Conservation (phyloP, 1,140 invertebrate species). For the Lamellibrachia luymesi region DNA sequence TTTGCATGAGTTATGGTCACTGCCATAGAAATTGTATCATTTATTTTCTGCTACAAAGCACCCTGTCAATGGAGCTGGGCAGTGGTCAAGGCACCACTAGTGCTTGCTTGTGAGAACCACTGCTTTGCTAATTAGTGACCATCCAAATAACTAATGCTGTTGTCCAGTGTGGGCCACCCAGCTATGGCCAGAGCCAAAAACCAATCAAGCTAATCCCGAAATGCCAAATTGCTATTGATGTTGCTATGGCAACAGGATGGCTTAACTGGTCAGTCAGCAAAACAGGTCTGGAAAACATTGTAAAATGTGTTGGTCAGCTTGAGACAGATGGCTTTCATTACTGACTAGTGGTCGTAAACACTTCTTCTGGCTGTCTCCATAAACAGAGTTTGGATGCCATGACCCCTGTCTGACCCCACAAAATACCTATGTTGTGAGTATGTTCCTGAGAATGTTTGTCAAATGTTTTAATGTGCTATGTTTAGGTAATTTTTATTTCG, state of each 20-base stretch:
- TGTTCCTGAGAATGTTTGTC: neutral
- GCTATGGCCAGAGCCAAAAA: neutral
- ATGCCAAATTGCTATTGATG: neutral
- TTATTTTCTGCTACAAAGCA: neutral
- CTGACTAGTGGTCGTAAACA: neutral
- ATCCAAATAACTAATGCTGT: neutral
- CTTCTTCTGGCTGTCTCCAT: neutral
- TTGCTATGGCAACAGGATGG: neutral
- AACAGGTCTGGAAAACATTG: conserved; percentile 4
- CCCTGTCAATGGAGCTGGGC: neutral
- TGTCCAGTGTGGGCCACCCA: neutral
- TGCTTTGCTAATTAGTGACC: neutral
- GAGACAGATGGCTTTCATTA: neutral
- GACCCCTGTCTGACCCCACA: neutral
- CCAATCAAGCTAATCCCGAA: neutral
- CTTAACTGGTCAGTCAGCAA: neutral
- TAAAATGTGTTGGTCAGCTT: conserved; percentile 5
- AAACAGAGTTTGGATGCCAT: neutral
- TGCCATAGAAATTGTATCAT: neutral
- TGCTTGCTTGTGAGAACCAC: neutral
- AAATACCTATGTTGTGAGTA: neutral
- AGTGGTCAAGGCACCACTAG: neutral
- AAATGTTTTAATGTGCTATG: neutral
- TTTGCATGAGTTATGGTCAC: neutral
- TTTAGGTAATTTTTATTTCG: neutral